phyloP scores from a whole-genome alignment of 2,888 invertebrate species.

The Scaptomyza reducta region DNA sequence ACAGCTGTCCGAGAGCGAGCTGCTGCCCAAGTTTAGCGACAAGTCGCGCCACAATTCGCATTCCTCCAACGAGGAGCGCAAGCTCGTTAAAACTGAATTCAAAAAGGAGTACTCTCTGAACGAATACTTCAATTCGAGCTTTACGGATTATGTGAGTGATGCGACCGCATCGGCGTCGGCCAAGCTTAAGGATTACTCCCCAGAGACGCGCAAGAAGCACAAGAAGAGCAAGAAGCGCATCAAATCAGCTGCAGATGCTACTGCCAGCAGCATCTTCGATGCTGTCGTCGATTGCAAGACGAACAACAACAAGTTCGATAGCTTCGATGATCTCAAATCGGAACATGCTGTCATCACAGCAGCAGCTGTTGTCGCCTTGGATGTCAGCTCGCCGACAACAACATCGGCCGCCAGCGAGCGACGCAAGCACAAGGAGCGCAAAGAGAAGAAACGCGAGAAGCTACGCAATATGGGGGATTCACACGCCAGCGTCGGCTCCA shows the following conservation, averaged over 20 bases:
- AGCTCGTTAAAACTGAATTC: conserved; percentile 78
- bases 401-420: conserved; percentile 68
- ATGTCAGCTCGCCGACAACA: background rate
- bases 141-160: conserved; percentile 39
- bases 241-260: conserved; percentile 85
- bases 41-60: conserved; percentile 70
- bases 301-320: conserved; percentile 82
- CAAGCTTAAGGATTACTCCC: conserved; percentile 81
- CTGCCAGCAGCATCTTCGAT: conserved; percentile 55
- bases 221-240: conserved; percentile 93
- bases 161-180: conserved; percentile 23
- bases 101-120: conserved; percentile 74
- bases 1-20: conserved; percentile 80
- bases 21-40: conserved; percentile 65
- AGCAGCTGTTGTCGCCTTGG: conserved; percentile 9
- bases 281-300: conserved; percentile 48
- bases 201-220: conserved; percentile 89
- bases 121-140: conserved; percentile 63
- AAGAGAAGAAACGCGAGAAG: conserved; percentile 83
- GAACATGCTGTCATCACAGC: conserved; percentile 44
- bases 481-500: conserved; percentile 50
- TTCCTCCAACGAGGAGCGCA: conserved; percentile 85
- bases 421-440: conserved; percentile 84
- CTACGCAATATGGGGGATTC: conserved; percentile 73
- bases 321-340: conserved; percentile 85